Evolutionary conservation across 2,113 vertebrate genomes (phyloP).

Genomic region (Hydrolagus affinis): DNA sequence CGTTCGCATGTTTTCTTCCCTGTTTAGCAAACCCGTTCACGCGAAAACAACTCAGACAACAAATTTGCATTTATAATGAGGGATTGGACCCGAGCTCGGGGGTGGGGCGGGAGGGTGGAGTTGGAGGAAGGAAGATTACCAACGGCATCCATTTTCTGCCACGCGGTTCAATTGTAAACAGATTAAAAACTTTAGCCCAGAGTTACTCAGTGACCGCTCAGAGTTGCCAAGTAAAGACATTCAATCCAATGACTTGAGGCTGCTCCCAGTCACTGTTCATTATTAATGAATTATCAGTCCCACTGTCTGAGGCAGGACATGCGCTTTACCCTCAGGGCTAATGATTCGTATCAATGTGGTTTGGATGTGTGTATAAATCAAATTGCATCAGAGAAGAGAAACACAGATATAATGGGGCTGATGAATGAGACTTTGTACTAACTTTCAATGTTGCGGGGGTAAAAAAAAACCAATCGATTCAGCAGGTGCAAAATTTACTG

Average conservation of each 20-base stretch:
- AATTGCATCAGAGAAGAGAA: neutral
- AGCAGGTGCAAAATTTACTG: neutral
- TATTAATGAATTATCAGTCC: conserved; percentile 16
- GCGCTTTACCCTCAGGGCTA: neutral
- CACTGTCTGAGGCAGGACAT: neutral
- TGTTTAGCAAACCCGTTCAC: too few species aligned
- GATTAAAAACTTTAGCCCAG: neutral
- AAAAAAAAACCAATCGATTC: neutral
- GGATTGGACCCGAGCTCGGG: too few species aligned
- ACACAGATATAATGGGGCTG: neutral
- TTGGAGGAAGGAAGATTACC: too few species aligned
- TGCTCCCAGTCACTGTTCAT: neutral
- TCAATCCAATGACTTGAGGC: neutral
- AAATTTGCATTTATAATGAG: too few species aligned
- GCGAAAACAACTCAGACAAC: too few species aligned
- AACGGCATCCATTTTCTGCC: neutral
- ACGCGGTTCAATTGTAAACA: neutral
- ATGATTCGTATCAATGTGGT: conserved; percentile 22
- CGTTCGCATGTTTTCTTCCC: too few species aligned
- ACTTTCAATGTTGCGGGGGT: neutral
- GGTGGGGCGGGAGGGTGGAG: too few species aligned
- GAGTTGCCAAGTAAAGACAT: neutral
- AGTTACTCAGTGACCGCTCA: neutral
- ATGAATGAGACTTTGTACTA: conserved; percentile 1
- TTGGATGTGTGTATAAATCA: neutral